These are phyloP conservation scores for Drosophila infuscata DNA, from an alignment of 2,888 invertebrate genomes.

Conservation along the genomic window DNA sequence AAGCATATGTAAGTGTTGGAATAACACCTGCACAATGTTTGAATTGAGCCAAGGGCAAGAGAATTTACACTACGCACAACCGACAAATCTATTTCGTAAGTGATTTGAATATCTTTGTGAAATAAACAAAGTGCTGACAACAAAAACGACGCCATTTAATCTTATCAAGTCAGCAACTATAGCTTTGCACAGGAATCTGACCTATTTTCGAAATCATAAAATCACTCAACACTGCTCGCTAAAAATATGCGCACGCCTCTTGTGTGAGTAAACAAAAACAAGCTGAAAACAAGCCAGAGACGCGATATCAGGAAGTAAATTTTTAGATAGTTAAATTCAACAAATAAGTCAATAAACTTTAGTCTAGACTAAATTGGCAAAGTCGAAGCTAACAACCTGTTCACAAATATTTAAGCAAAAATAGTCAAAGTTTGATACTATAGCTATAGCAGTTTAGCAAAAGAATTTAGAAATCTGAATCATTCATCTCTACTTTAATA, in stretches of 20 bases:
- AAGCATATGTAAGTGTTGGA: background rate
- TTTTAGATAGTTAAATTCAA: conserved; percentile 19
- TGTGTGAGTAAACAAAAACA: background rate
- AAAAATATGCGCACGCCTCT: conserved; percentile 38
- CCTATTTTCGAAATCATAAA: conserved; percentile 55
- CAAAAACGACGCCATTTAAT: conserved; percentile 40
- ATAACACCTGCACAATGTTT: background rate
- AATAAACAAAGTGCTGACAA: conserved; percentile 3
- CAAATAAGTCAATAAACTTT: conserved; percentile 24
- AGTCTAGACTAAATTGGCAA: background rate
- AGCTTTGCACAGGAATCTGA: conserved; percentile 53
- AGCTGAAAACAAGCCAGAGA: background rate
- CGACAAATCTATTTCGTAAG: conserved; percentile 3
- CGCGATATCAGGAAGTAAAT: conserved; percentile 24
- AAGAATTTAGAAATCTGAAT: background rate
- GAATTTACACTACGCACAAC: conserved; percentile 2
- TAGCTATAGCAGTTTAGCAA: background rate
- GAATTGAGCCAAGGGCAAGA: background rate
- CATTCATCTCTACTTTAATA: background rate
- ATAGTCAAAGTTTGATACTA: background rate
- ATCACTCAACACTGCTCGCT: conserved; percentile 43
- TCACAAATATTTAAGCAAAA: conserved; percentile 1
- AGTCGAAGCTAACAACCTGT: background rate
- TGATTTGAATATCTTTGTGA: conserved; percentile 18
- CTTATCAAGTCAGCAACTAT: conserved; percentile 53